phyloP scores from a whole-genome alignment of 2,113 vertebrate genomes.

The Callaeas wilsoni region DNA sequence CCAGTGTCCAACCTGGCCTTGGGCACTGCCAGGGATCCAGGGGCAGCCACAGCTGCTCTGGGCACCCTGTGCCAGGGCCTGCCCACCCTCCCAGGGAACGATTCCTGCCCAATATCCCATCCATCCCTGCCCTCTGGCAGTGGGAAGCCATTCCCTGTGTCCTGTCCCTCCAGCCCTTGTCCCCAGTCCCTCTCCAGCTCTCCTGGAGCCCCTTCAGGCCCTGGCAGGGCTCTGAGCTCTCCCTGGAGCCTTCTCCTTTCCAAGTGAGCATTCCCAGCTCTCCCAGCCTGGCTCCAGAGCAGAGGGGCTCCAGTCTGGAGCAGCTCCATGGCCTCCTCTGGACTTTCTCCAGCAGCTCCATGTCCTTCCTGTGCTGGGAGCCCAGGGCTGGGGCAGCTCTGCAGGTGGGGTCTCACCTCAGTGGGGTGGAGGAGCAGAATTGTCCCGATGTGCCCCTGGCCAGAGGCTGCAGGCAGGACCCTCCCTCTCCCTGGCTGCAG shows the following conservation, averaged over 20 bases:
- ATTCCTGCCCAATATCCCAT: background rate
- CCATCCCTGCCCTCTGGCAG: background rate
- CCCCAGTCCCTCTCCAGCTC: background rate
- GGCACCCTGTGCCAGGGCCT: background rate
- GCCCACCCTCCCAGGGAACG: background rate
- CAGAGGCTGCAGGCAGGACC: background rate
- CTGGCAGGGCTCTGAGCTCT: background rate
- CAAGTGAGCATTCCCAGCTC: background rate
- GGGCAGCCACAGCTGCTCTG: background rate
- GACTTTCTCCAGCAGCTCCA: background rate
- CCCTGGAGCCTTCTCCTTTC: background rate
- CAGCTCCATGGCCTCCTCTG: fast-evolving
- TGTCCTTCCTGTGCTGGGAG: fast-evolving
- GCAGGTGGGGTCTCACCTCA: background rate
- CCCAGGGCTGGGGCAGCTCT: background rate
- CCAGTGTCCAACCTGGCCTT: background rate
- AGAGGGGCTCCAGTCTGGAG: background rate
- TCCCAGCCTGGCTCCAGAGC: background rate
- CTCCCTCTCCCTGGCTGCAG: background rate
- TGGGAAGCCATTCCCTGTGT: background rate
- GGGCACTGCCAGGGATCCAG: background rate
- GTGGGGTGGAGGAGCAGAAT: background rate
- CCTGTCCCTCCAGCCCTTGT: background rate
- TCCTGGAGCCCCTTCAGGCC: background rate
- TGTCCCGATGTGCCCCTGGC: background rate